A percentile compares a stretch with the other conserved stretches of the same genome.
Conservation (phyloP, 2,888 invertebrate species). For the Acleris cristana region DNA sequence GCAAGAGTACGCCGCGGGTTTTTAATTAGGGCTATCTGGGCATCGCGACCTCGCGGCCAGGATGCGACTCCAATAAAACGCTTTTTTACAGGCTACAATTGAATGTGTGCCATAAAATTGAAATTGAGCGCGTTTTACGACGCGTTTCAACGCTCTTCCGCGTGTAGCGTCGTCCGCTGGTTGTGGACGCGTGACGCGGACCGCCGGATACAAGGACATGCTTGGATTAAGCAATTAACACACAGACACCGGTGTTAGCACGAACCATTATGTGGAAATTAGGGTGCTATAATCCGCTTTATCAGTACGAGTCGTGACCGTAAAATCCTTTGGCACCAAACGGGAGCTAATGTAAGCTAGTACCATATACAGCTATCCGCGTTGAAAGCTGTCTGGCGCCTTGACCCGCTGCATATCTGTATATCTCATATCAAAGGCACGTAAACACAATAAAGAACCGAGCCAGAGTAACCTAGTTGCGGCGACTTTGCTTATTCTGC, state of each 20-base stretch:
- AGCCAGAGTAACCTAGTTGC: slow-evolving; percentile 76
- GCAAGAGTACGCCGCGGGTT: slow-evolving; percentile 70
- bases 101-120: slow-evolving; percentile 78
- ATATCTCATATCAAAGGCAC: slow-evolving; percentile 80
- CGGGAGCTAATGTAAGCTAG: slow-evolving; percentile 68
- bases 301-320: slow-evolving; percentile 64
- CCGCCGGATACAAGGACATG: slow-evolving; percentile 64
- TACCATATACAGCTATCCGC: slow-evolving; percentile 69
- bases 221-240: slow-evolving; percentile 70
- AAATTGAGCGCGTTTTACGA: slow-evolving; percentile 79
- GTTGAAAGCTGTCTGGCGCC: slow-evolving; percentile 79
- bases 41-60: slow-evolving; percentile 77
- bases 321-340: slow-evolving; percentile 57
- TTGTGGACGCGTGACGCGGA: slow-evolving; percentile 64
- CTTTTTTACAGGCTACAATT: slow-evolving; percentile 81
- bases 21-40: slow-evolving; percentile 79
- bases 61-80: slow-evolving; percentile 80
- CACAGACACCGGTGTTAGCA: slow-evolving; percentile 58
- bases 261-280: slow-evolving; percentile 69
- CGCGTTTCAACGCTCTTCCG: slow-evolving; percentile 76
- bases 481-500: slow-evolving; percentile 68
- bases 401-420: slow-evolving; percentile 74
- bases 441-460: slow-evolving; percentile 81
- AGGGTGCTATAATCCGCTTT: slow-evolving; percentile 55
- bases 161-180: slow-evolving; percentile 64